A percentile compares a stretch with the other conserved stretches of the same genome.
These are phyloP conservation scores for Eremophila alpestris DNA, from an alignment of 2,797 vertebrate species.

Conservation along the genomic window DNA sequence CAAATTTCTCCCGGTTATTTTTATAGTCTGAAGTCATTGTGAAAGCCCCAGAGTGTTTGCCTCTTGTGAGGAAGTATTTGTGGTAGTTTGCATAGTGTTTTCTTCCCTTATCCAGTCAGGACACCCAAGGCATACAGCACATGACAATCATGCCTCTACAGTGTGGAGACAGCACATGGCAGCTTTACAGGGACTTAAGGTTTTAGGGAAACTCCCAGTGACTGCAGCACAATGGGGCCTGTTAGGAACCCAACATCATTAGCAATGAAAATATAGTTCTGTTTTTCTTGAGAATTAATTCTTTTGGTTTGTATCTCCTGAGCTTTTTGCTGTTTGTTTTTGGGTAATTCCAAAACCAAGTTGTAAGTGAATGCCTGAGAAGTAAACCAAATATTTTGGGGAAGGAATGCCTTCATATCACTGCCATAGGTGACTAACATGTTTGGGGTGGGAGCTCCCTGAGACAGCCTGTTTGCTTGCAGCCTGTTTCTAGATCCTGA, in stretches of 20 bases:
- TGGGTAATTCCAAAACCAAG: not conserved
- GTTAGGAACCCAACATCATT: not conserved
- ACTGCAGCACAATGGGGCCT: not conserved
- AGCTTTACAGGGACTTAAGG: not conserved
- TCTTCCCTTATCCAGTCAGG: not conserved
- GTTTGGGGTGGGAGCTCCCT: not conserved
- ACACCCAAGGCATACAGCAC: not conserved
- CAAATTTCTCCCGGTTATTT: not conserved
- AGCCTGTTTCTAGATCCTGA: not conserved
- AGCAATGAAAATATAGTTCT: not conserved
- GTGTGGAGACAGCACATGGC: not conserved
- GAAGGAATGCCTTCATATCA: not conserved
- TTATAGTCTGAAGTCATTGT: not conserved
- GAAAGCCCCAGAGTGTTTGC: not conserved
- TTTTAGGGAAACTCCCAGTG: not conserved
- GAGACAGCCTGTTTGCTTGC: not conserved
- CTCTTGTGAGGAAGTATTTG: not conserved
- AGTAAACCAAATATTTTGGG: not conserved
- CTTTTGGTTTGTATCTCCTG: not conserved
- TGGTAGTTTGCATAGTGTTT: not conserved
- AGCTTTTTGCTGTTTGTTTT: not conserved
- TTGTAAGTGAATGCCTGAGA: not conserved
- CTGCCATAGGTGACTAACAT: accelerated
- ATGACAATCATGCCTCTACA: not conserved
- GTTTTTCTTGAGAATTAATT: not conserved